Base-by-base conservation (phyloP, 2,888 invertebrate species). In the Diloba caeruleocephala region DNA sequence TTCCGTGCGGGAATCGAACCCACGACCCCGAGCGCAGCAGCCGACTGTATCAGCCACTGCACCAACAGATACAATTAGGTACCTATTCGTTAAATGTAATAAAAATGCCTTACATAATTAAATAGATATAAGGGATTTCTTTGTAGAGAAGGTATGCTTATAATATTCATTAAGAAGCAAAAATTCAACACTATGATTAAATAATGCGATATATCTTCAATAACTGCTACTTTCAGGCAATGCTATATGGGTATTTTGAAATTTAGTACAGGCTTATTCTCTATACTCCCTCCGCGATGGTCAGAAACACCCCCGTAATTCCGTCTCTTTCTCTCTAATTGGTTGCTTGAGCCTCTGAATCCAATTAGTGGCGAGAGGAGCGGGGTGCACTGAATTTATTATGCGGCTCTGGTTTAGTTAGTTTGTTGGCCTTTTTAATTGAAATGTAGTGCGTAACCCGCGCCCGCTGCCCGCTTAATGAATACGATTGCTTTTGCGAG, bases 381-480 rank as follows among this genome's bases (percentile, higher is more conserved):
- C 79, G 50, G 81, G 79, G 79, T 78, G 76, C 79, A 78, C 79
- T 87, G 87, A 88, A 90, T 89, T 89, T 90, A 89, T 88, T 87
- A 87, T 83, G 79, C 70, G 74, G 79, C 79, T 83, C 82, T 85
- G 87, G 85, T 88, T 89, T 87, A 88, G 87, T 89, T 87, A 88
- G 87, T 87, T 84, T 80, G 83, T 76, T 73, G 75, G 79, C 74
- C 80, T 84, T 87, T 88, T 85, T 86, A 89, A 90, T 90, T 90
- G 89, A 90, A 90, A 90, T 79, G 85, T 87, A 85, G 84, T 85
- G 84, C 84, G 84, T 88, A 86, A 81, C 81, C 82, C 83, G 81
- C 76, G 58, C 67, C 67, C 67, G 69, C 69, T 65, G 55, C 39
- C 41, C 68, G 57, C 34, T 61, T 84, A 85, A 86, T 85, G 78